These are phyloP conservation scores for Tilapia sparmanii DNA, from an alignment of 2,113 vertebrate species.

Conservation along the genomic window DNA sequence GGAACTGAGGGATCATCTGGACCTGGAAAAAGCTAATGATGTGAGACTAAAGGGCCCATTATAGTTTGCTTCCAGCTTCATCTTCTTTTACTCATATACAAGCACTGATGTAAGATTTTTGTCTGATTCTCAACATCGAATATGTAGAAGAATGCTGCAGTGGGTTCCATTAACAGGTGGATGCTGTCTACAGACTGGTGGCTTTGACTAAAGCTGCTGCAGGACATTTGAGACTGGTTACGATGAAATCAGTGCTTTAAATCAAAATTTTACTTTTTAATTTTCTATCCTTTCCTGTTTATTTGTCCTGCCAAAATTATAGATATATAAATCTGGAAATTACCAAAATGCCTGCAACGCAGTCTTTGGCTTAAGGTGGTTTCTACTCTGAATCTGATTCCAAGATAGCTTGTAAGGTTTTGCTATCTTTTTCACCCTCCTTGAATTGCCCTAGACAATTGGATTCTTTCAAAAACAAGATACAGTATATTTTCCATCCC, in stretches of 20 bases:
- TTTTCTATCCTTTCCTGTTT: neutral
- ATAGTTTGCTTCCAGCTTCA: neutral
- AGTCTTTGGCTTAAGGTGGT: neutral
- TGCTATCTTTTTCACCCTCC: neutral
- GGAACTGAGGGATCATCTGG: neutral
- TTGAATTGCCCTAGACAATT: slow-evolving; percentile 1
- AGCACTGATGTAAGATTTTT: neutral
- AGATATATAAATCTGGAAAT: neutral
- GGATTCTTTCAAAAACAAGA: neutral
- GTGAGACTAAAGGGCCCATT: neutral
- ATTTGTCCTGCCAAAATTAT: neutral
- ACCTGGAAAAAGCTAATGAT: neutral
- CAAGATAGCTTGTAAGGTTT: neutral
- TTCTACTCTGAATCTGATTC: neutral
- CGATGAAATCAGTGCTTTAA: neutral
- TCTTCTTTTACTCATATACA: neutral
- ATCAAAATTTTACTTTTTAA: neutral
- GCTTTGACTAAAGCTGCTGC: neutral
- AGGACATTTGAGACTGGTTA: neutral
- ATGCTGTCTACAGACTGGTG: neutral
- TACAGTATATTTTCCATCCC: neutral
- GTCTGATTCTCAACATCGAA: neutral
- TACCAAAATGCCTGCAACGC: neutral
- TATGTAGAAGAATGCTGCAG: neutral
- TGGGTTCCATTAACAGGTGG: neutral